A percentile compares a stretch with the other conserved stretches of the same genome.
These are phyloP conservation scores for Trachelus tabidus DNA, from an alignment of 2,888 invertebrate genomes.

Conservation along the genomic window DNA sequence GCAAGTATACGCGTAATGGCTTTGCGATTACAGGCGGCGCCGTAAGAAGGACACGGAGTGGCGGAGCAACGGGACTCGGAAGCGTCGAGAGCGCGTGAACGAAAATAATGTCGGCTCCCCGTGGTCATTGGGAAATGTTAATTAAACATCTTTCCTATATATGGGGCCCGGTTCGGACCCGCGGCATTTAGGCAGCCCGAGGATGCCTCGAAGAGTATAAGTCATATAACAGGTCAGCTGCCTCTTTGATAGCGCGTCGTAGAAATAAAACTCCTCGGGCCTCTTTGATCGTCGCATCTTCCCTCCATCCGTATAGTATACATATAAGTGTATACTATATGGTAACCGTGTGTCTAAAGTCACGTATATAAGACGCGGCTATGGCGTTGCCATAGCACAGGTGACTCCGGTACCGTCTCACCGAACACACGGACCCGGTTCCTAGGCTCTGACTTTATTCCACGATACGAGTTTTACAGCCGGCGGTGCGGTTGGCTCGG, in stretches of 20 bases:
- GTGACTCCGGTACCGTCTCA: constrained; percentile 10
- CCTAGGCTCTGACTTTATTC: constrained; percentile 12
- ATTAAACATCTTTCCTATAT: constrained; percentile 27
- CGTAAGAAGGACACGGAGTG: too few species aligned
- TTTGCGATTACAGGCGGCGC: too few species aligned
- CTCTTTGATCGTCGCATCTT: neutral
- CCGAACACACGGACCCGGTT: neutral
- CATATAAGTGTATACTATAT: neutral
- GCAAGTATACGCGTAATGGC: too few species aligned
- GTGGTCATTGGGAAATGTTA: constrained; percentile 42
- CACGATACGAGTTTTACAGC: constrained; percentile 18
- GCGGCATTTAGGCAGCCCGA: neutral
- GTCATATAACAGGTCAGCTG: constrained; percentile 1
- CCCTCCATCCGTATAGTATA: neutral
- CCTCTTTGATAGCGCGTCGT: neutral
- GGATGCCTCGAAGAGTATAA: neutral
- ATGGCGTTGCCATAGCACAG: neutral
- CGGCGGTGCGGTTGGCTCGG: constrained; percentile 15
- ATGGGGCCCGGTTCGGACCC: neutral
- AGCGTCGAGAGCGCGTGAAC: too few species aligned
- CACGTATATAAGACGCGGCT: too few species aligned
- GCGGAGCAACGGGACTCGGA: too few species aligned
- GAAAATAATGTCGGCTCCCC: too few species aligned
- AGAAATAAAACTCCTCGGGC: constrained; percentile 8
- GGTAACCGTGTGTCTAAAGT: neutral